Percentiles rank a stretch among this genome's conserved stretches.
Evolutionary conservation across 92 coral and sea anemone species (phyloP).

Genomic region (Chrysogorgia sp.): DNA sequence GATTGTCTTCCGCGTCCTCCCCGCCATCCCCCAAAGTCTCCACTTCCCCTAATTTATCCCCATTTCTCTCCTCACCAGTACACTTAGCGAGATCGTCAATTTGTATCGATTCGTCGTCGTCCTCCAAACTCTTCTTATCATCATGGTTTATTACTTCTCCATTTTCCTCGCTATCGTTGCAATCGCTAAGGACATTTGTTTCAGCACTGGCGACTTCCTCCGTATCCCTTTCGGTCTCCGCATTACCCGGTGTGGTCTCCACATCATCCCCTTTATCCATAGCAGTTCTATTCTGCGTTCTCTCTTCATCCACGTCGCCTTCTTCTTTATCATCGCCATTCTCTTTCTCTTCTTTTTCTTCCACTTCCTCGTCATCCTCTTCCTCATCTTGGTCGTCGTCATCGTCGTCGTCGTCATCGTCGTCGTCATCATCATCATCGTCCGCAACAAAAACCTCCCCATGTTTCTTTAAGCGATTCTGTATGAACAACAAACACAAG

Average conservation of each 20-base stretch:
- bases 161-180: neutral
- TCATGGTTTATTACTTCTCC: constrained; percentile 2
- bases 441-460: constrained; percentile 80
- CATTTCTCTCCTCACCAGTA: neutral
- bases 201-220: constrained; percentile 2
- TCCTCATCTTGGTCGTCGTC: constrained; percentile 62
- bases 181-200: constrained; percentile 8
- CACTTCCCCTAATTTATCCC: neutral
- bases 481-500: neutral
- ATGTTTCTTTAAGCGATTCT: constrained; percentile 73
- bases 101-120: constrained; percentile 4
- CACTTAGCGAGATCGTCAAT: neutral
- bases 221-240: neutral
- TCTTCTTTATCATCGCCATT: constrained; percentile 6
- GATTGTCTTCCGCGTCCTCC: neutral
- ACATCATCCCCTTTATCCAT: neutral
- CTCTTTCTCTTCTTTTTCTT: neutral
- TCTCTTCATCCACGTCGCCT: constrained; percentile 20
- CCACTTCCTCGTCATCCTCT: constrained; percentile 37
- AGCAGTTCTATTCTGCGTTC: constrained; percentile 20
- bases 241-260: neutral
- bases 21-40: neutral
- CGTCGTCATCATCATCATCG: constrained; percentile 75
- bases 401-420: constrained; percentile 58
- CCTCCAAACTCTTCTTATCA: constrained; percentile 35